Evolutionary conservation across 2,113 vertebrate species (phyloP).

Genomic region (Synchiropus splendidus): DNA sequence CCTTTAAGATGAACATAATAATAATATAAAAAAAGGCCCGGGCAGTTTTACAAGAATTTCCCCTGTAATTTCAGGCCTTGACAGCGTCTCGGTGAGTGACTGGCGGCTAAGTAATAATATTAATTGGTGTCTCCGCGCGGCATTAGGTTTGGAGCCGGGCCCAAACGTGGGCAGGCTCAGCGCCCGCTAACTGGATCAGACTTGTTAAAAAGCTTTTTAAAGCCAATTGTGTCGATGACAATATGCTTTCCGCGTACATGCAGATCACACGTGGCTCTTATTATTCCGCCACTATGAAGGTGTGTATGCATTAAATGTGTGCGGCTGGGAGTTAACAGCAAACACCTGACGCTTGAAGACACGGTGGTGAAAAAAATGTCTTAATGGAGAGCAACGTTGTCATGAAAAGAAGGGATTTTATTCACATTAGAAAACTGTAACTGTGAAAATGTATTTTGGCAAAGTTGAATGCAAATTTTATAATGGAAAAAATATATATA

Average conservation of each 20-base stretch:
- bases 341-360: slow-evolving; percentile 56
- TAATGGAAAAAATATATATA: too few relatives aligned
- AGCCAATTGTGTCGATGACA: slow-evolving; percentile 45
- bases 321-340: slow-evolving; percentile 50
- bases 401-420: too few relatives aligned
- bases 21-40: too few relatives aligned
- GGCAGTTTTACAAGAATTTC: too few relatives aligned
- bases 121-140: slow-evolving; percentile 13
- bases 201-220: slow-evolving; percentile 38
- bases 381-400: too few relatives aligned
- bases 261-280: slow-evolving; percentile 42
- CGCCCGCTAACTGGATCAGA: slow-evolving; percentile 13
- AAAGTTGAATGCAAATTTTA: too few relatives aligned
- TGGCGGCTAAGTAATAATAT: neutral
- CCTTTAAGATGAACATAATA: too few relatives aligned
- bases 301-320: slow-evolving; percentile 32
- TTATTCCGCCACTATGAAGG: slow-evolving; percentile 34
- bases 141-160: slow-evolving; percentile 20
- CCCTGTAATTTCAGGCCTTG: too few relatives aligned
- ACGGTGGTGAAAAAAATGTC: slow-evolving; percentile 7
- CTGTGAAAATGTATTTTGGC: too few relatives aligned
- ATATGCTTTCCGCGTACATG: slow-evolving; percentile 26
- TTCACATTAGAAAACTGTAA: too few relatives aligned
- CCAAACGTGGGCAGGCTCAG: slow-evolving; percentile 19
- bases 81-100: too few relatives aligned